phyloP scores from a whole-genome alignment of 2,113 vertebrate genomes.

The Heterocephalus glaber region DNA sequence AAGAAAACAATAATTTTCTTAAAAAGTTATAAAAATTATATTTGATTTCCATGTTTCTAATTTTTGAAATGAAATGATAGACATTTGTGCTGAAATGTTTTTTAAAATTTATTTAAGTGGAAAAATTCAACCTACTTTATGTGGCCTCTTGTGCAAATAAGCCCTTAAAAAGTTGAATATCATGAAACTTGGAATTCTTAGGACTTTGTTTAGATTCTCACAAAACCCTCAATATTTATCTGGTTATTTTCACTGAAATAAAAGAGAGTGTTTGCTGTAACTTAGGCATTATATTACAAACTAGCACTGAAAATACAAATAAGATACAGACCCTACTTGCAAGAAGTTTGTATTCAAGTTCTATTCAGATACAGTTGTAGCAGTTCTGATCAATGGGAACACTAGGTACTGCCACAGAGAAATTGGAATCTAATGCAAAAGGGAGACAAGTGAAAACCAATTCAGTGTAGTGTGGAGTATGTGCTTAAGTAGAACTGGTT shows the following conservation, averaged over 20 bases:
- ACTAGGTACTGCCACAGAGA: background rate
- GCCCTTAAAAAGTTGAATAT: background rate
- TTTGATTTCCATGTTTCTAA: conserved; percentile 46
- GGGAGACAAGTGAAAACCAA: background rate
- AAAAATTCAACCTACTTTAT: background rate
- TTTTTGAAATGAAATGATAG: conserved; percentile 44
- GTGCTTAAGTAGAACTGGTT: background rate
- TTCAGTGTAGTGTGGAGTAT: background rate
- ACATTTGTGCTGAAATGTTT: background rate
- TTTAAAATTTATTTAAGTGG: conserved; percentile 44
- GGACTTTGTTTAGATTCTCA: background rate
- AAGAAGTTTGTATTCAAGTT: conserved; percentile 1
- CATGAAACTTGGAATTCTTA: background rate
- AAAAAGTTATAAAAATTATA: background rate
- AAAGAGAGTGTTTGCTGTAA: background rate
- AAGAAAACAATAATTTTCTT: background rate
- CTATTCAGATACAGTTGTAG: background rate
- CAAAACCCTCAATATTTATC: background rate
- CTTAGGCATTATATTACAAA: background rate
- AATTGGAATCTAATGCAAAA: background rate
- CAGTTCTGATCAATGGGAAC: background rate
- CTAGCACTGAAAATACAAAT: background rate
- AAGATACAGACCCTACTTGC: background rate
- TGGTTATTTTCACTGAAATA: background rate
- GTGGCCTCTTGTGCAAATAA: background rate